These are phyloP conservation scores for Dione juno DNA, from an alignment of 2,888 invertebrate species.

Conservation along the genomic window DNA sequence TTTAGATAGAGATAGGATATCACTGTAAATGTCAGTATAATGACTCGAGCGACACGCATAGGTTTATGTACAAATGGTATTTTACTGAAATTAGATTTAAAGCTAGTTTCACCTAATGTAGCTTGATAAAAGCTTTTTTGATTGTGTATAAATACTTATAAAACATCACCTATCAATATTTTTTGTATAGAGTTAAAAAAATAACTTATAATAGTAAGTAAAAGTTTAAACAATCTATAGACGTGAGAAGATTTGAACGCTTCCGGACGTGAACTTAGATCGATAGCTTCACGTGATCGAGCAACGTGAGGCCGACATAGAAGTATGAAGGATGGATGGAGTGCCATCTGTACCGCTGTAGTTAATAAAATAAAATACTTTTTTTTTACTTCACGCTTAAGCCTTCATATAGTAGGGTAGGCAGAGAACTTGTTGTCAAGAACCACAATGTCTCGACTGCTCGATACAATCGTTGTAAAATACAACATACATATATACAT, in stretches of 20 bases:
- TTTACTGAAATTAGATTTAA: too few species aligned
- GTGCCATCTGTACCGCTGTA: not conserved
- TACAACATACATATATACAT: too few species aligned
- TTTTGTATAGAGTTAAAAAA: too few species aligned
- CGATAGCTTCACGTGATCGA: not conserved
- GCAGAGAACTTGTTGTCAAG: too few species aligned
- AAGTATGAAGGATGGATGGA: not conserved
- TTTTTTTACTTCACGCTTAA: not conserved
- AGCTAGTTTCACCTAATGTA: too few species aligned
- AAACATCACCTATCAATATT: too few species aligned
- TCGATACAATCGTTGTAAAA: too few species aligned
- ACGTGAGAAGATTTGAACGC: not conserved
- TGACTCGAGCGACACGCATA: not conserved
- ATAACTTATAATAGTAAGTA: not conserved
- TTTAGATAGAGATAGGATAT: slow-evolving; percentile 4
- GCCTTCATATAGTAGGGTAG: too few species aligned
- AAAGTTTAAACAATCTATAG: not conserved
- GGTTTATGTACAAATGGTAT: too few species aligned
- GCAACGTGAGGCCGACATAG: not conserved
- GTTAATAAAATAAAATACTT: not conserved
- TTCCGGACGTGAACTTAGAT: not conserved
- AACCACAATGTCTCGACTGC: too few species aligned
- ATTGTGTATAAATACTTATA: too few species aligned
- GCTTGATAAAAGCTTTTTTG: too few species aligned
- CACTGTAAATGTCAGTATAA: not conserved